Percentiles rank a stretch among this genome's conserved stretches.
Conservation (phyloP, 2,797 vertebrate species). For the Fistularia commersonii region DNA sequence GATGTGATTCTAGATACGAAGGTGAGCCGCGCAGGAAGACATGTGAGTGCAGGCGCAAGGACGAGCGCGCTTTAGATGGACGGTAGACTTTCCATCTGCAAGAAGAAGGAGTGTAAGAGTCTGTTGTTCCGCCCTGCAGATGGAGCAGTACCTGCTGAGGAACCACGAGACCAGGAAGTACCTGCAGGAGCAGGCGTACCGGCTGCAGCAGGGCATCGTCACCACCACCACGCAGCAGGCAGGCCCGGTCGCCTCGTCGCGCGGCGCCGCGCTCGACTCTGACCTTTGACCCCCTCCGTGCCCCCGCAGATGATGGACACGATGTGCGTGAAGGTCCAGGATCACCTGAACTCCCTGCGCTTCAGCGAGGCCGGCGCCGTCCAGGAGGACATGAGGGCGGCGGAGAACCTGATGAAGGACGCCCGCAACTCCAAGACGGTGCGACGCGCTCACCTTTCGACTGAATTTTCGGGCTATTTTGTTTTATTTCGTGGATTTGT, state of each 20-base stretch:
- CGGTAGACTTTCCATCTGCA: too few species aligned
- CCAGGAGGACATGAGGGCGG: constrained; percentile 86
- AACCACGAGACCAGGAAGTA: constrained; percentile 95
- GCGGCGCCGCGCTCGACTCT: background rate
- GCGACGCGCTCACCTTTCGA: background rate
- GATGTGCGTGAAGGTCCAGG: constrained; percentile 97
- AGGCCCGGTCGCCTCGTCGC: constrained; percentile 3
- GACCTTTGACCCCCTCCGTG: background rate
- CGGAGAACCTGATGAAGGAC: constrained; percentile 87
- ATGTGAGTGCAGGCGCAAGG: too few species aligned
- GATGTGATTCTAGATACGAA: too few species aligned
- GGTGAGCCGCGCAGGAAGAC: too few species aligned
- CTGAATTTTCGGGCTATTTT: background rate
- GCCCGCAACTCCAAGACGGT: constrained; percentile 90
- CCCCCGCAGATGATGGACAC: constrained; percentile 87
- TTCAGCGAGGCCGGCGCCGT: constrained; percentile 76
- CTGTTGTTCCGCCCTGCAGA: constrained; percentile 68
- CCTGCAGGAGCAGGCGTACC: constrained; percentile 92
- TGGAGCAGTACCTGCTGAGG: constrained; percentile 93
- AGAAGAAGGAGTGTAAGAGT: too few species aligned
- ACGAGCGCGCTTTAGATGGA: too few species aligned
- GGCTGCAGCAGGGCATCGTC: constrained; percentile 95
- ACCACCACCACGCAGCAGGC: constrained; percentile 96
- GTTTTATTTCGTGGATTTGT: background rate
- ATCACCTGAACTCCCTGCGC: constrained; percentile 93